Base-by-base conservation (phyloP, 2,797 vertebrate species). In the Bradypus variegatus region DNA sequence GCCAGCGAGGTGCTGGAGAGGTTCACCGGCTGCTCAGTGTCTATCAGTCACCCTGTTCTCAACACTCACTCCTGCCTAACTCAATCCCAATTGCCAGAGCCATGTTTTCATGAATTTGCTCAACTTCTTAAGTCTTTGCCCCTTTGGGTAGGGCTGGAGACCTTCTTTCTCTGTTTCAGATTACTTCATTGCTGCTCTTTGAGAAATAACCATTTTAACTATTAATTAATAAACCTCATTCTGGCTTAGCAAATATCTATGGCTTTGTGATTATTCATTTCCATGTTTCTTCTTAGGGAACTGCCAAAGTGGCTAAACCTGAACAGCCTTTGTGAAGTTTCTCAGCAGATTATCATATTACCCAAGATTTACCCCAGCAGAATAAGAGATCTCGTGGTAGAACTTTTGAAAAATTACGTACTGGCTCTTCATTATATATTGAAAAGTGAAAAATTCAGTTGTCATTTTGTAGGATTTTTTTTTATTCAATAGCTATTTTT, bases 211-310 rank as follows among this genome's bases (percentile, higher is more conserved):
- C 36, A 2, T 82, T 73, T 87, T 73, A 76, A 90, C 64, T 58
- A 13, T 50, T 70, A 55, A 15, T 62, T 81, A 96, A 96, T 96
- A 96, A 96, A 96, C 67, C 91, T 91, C 60, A 91, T 92, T 94
- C 94, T 95, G 93, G 64, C 89, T 94, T 95, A 95, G 95, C 94
- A 96, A 84, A 77, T 53, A 23, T 1, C 19, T 1, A 23, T 1
- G 6, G 53, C 25, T 33, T 88, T 77, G 33, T 90, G 91, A 38
- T 48, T 36, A 76, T 80, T 92, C 70, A 18, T 78, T 93, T 88
- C 33, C 64, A 13, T 70, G 5, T 91, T 88, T 72, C 31, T 53
- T 11, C 55, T 86, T 79, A n/a, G 29, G 27, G 27, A 50, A 58
- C 55, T 21, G 55, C 55, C 55, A 2, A 86, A 73, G 76, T 31